Evolutionary conservation across 2,113 vertebrate species (phyloP), one percentile per base, ranked within the genome.

Genomic region (Hiodon tergisus): DNA sequence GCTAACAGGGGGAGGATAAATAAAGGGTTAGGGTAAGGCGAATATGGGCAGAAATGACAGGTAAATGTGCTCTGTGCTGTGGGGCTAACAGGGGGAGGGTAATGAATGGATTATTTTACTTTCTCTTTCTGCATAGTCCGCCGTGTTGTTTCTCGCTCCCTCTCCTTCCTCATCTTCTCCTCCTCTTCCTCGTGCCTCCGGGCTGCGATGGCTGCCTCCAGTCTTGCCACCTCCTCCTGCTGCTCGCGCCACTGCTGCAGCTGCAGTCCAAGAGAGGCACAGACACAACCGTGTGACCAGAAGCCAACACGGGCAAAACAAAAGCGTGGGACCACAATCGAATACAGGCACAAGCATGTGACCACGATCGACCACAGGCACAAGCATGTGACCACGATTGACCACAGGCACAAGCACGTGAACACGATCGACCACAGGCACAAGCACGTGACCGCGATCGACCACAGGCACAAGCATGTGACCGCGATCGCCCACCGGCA

Each of bases 191-290:
- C 89, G 76, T 85, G 91, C 79, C 87, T 92, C 84, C 93, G 86
- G 62, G 88, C 85, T 83, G 90, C 90, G 69, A 94, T 85, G 72
- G 91, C 89, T 79, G 91, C 93, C 87, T 98, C 94, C 50, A 96
- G 84, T 78, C 79, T 86, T 2, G 90, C 87, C 78, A 91, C 86
- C 85, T 97, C 94, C 83, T 95, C 93, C 86, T 96, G 95, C 76
- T 90, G 93, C 48, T 82, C 85, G 77, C 85, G 89, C 95, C 94
- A 96, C 58, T 89, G 91, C 54, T 89, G 86, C 80, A 99, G 88
- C 97, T 99, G 82, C 62, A 86, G 75, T 74, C 67, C 83, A 67
- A 72, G 71, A 74, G 55, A 66, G 11, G 55, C 47, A 60, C 75
- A 76, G n/a, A 63, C 61, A 63, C 52, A 67, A 17, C 16, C 2